A percentile compares a stretch with the other conserved stretches of the same genome.
Evolutionary conservation across 2,888 invertebrate genomes (phyloP).

Genomic region (Synergus itoensis): DNA sequence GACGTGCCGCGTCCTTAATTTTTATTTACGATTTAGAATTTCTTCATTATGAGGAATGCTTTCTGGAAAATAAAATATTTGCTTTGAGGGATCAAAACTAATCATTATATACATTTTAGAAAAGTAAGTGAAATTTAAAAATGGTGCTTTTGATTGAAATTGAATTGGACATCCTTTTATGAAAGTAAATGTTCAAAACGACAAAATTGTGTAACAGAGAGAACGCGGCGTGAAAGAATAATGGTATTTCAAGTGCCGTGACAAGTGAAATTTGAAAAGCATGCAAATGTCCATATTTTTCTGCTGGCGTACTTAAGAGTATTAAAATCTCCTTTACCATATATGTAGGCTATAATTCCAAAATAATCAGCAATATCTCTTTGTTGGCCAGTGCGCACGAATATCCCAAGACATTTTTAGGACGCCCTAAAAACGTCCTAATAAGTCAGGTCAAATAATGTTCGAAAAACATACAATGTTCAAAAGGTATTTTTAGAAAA

Average conservation of each 20-base stretch:
- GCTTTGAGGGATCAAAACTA: no score
- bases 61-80: no score
- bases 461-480: no score
- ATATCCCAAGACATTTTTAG: no score
- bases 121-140: background rate
- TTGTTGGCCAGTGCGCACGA: no score
- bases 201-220: background rate
- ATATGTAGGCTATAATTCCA: background rate
- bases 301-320: background rate
- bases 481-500: no score
- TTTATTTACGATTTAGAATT: no score
- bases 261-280: slow-evolving; percentile 13
- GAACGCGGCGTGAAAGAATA: background rate
- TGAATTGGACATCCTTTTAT: slow-evolving; percentile 1
- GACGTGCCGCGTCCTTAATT: no score
- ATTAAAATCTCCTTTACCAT: background rate
- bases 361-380: background rate
- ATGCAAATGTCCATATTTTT: background rate
- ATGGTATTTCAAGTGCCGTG: background rate
- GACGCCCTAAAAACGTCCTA: no score
- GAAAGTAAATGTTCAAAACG: background rate
- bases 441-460: no score
- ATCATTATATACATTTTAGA: no score
- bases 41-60: no score
- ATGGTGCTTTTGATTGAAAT: background rate